These are phyloP conservation scores for Cichlasoma orientale DNA, from an alignment of 2,797 vertebrate genomes.

Conservation along the genomic window DNA sequence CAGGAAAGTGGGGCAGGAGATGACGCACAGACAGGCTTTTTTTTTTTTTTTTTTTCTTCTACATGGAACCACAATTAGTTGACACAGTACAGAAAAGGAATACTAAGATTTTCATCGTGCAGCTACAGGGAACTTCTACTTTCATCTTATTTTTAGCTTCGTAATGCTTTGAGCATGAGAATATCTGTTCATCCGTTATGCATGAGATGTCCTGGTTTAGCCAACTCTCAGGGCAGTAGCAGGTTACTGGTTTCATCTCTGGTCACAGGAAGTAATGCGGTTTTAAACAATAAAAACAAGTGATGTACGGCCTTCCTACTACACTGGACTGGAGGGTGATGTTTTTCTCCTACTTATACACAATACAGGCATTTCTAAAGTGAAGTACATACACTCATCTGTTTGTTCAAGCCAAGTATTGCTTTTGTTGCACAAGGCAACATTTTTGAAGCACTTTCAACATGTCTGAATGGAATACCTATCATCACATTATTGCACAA, in stretches of 20 bases:
- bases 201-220: conserved; percentile 20
- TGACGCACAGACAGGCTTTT: conserved; percentile 45
- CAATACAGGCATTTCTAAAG: background rate
- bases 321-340: background rate
- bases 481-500: too few relatives aligned
- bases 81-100: conserved; percentile 12
- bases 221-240: background rate
- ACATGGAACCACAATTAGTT: conserved; percentile 41
- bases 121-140: conserved; percentile 21
- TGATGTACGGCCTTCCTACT: background rate
- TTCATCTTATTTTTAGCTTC: background rate
- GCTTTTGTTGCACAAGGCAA: background rate
- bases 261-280: background rate
- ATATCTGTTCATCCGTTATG: conserved; percentile 20
- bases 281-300: conserved; percentile 12
- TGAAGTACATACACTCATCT: background rate
- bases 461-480: too few relatives aligned
- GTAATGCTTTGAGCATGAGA: conserved; percentile 1
- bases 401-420: background rate
- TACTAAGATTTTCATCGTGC: conserved; percentile 12
- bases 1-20: conserved; percentile 62
- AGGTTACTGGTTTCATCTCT: background rate
- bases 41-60: conserved; percentile 35
- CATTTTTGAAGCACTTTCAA: background rate
- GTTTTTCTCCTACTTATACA: background rate